Evolutionary conservation across 2,888 invertebrate species (phyloP), one percentile per base, ranked within the genome.

Genomic region (Pterobdella sp.): DNA sequence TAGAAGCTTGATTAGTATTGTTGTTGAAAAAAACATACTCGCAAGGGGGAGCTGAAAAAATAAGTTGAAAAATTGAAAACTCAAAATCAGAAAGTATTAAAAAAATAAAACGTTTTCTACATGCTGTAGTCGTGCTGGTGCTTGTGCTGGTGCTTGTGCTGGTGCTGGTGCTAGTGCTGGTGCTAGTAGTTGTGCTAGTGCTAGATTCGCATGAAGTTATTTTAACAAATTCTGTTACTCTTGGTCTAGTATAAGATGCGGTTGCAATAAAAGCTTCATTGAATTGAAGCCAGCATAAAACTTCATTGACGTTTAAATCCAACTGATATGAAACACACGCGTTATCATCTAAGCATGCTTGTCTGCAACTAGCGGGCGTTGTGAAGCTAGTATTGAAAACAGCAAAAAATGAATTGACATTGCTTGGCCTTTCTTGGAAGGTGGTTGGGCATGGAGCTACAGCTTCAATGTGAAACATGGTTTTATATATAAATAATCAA

Each of bases 261-360:
- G 36, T n/a, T 31, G 32, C 29, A 29, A 37, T 32, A 49, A 31
- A 63, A 32, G 29, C 4, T 10, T 7, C 26, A 32, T 52, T 34
- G 31, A 72, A 68, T n/a, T 36, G 72, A 18, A 68, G 36, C 72
- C 72, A 72, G 67, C 72, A 72, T 26, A 65, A 34, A 35, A 36
- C 56, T 52, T 52, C 42, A n/a, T n/a, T 37, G 34, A 1, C 1
- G 14, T 49, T 56, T 60, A 26, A 29, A 56, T 68, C 37, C n/a
- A 72, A 3, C 56, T 72, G 72, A 56, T 72, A 72, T 26, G 72
- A 42, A 22, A 68, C 56, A 35, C 71, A 71, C 29, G 31, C 36
- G 34, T 26, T 63, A 37, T 71, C 71, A 22, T 34, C 1, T 1
- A 71, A 35, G 63, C 71, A 71, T 22, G 71, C 71, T 60, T 1